Conservation (phyloP, 2,113 vertebrate genomes). For the Cervus canadensis region DNA sequence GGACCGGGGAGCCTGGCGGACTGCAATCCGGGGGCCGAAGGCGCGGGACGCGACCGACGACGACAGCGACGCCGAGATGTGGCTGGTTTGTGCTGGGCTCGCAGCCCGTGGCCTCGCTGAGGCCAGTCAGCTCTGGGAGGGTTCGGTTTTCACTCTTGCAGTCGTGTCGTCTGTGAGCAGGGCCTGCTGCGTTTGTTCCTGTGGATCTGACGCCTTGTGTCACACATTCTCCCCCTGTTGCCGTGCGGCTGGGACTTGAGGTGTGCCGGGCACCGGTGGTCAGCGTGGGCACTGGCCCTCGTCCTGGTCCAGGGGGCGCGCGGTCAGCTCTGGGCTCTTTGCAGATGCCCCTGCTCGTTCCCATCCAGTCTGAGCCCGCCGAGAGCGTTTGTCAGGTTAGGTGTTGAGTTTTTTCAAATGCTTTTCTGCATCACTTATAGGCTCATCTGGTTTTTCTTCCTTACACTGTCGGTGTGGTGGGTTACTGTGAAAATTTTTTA, state of each 20-base stretch:
- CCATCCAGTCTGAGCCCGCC: background rate
- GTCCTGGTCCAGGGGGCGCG: accelerated
- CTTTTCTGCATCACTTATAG: background rate
- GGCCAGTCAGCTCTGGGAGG: background rate
- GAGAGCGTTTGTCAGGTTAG: background rate
- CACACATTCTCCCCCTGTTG: background rate
- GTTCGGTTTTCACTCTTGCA: background rate
- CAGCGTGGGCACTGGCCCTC: accelerated
- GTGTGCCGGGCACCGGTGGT: accelerated
- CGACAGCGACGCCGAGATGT: accelerated
- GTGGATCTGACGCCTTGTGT: background rate
- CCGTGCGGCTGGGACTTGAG: accelerated
- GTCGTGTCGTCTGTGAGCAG: background rate
- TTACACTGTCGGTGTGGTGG: background rate
- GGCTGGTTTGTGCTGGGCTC: background rate
- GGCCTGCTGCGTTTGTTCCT: background rate
- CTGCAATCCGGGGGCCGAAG: background rate
- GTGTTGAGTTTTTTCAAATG: background rate
- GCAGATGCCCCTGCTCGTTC: background rate
- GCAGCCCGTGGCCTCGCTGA: background rate
- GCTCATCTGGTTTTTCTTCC: background rate
- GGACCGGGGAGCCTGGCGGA: background rate
- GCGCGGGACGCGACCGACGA: background rate
- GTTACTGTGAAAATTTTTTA: background rate
- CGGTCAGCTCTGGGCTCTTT: too few relatives aligned